Base-by-base conservation (phyloP, 2,113 vertebrate genomes). In the Cranoglanis bouderius region DNA sequence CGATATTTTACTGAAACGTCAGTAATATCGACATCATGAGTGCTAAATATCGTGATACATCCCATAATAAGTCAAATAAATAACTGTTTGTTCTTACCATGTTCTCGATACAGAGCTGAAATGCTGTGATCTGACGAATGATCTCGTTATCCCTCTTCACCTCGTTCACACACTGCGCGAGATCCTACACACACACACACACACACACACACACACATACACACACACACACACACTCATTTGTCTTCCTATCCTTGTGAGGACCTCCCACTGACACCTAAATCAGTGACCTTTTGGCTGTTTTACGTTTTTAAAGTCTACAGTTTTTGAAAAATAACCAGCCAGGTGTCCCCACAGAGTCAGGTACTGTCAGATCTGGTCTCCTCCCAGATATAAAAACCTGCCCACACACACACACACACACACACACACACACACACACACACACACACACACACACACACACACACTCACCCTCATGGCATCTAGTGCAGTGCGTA, bases 121-220 rank as follows among this genome's bases (percentile, higher is more conserved):
- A 97, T 61, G 94, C 95, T 46, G 97, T 98, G 92, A 98, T 97
- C 93, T 98, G 97, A 91, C 94, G 93, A 92, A 98, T 93, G 21
- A 97, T 97, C 93, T 98, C 97, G 18, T 98, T 98, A 93, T 98
- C 97, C 38, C 97, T 93, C 93, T 98, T 98, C 91, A 98, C 97
- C 90, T 98, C 97, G 1, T 98, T 98, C 49, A 98, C 96, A 70
- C 96, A 96, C 91, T 98, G 97, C 0, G 97, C 97, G 92, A 98
- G 89, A 92, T 98, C 97, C 97, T 98, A 90, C 61, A 90, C 49
- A 89, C 74, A 55, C 55, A 82, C 59, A 84, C 51, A 38, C 35
- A 81, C 93, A 94, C 77, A 85, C 82, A 85, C 82, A 87, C 82
- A 86, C 75, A 85, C 77, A 83, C 85, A 85, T 51, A 51, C 87